Percentiles rank a stretch among this genome's conserved stretches.
Evolutionary conservation across 2,888 invertebrate genomes (phyloP).

Genomic region (Ochropleura plecta): DNA sequence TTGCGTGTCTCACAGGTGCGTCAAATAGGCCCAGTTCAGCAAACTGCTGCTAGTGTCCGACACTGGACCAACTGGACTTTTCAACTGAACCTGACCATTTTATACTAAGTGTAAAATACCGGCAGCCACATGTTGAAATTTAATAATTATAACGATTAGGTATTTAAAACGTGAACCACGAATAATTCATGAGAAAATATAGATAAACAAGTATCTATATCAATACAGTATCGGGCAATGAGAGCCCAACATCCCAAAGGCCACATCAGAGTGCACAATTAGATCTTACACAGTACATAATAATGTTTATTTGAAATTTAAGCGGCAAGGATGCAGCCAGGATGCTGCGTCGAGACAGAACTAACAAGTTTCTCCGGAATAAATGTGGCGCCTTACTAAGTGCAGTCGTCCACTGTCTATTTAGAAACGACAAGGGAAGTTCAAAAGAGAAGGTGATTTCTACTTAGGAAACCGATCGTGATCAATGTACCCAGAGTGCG

Average conservation of each 20-base stretch:
- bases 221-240: background rate
- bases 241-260: background rate
- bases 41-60: too few relatives aligned
- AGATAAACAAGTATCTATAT: background rate
- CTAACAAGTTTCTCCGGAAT: slow-evolving; percentile 75
- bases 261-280: slow-evolving; percentile 28
- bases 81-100: too few relatives aligned
- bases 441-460: background rate
- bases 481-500: background rate
- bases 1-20: too few relatives aligned
- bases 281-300: slow-evolving; percentile 54
- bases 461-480: background rate
- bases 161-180: background rate
- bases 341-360: slow-evolving; percentile 69
- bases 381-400: slow-evolving; percentile 66
- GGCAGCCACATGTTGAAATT: background rate
- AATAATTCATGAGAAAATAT: background rate
- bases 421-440: slow-evolving; percentile 12
- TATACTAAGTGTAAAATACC: background rate
- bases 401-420: slow-evolving; percentile 61
- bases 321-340: slow-evolving; percentile 66
- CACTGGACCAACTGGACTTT: too few relatives aligned
- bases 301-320: slow-evolving; percentile 72
- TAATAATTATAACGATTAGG: background rate
- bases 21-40: too few relatives aligned